Conservation (phyloP, 2,888 invertebrate species). For the Cephus runcator region DNA sequence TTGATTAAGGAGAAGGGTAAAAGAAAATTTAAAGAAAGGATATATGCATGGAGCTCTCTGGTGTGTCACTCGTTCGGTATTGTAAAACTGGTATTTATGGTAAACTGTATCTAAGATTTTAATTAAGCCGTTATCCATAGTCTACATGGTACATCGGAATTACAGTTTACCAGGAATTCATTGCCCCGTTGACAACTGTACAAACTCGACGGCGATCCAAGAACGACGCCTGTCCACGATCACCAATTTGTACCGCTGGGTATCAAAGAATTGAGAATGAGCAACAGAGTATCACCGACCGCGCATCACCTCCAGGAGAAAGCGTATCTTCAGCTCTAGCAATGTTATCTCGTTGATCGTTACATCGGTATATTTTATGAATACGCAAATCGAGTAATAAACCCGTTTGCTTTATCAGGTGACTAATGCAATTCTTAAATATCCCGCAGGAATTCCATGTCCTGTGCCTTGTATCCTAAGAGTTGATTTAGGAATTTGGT, state of each 20-base stretch:
- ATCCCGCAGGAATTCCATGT: neutral
- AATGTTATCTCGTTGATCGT: conserved; percentile 51
- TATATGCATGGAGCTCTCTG: neutral
- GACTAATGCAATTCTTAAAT: neutral
- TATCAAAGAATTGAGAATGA: neutral
- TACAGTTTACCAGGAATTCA: neutral
- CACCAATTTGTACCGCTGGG: neutral
- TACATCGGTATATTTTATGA: conserved; percentile 56
- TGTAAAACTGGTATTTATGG: neutral
- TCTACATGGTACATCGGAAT: neutral
- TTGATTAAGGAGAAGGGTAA: neutral
- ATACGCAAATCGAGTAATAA: conserved; percentile 53
- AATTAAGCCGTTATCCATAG: neutral
- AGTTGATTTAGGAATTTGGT: neutral
- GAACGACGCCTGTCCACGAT: neutral
- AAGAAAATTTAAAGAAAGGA: neutral
- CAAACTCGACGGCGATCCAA: neutral
- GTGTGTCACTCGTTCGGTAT: neutral
- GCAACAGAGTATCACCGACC: neutral
- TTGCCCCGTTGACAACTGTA: neutral
- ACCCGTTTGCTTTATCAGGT: conserved; percentile 49
- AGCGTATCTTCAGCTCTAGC: conserved; percentile 26
- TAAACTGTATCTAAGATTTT: neutral
- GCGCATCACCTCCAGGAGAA: neutral
- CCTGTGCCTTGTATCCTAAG: neutral